Conservation (phyloP, 2,113 vertebrate species). For the Empidonax traillii region DNA sequence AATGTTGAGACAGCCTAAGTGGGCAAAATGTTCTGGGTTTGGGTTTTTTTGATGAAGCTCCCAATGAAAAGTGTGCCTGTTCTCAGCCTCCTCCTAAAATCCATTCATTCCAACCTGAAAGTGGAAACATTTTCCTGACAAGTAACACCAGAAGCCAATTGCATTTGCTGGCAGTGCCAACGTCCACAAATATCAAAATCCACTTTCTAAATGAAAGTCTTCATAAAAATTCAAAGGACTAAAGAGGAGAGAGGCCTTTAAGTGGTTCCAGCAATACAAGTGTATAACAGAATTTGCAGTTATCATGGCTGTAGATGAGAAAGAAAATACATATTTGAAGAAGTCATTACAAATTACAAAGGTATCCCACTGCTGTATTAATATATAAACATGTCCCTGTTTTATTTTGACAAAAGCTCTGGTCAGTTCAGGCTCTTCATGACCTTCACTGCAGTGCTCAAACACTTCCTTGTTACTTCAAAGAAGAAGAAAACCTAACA, state of each 20-base stretch:
- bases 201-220: background rate
- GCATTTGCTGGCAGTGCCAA: background rate
- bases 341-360: background rate
- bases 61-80: background rate
- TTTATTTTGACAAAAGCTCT: background rate
- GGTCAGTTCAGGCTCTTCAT: background rate
- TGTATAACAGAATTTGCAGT: background rate
- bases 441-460: background rate
- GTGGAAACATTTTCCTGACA: background rate
- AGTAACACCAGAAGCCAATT: background rate
- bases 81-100: background rate
- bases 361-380: background rate
- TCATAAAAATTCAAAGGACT: background rate
- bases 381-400: rapidly evolving
- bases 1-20: background rate
- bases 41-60: background rate
- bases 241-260: background rate
- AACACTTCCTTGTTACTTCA: background rate
- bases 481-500: background rate
- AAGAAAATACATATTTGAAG: background rate
- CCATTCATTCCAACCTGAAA: background rate
- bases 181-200: background rate
- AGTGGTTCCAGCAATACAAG: background rate
- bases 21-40: background rate
- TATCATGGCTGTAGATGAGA: background rate